phyloP scores from a whole-genome alignment of 1,140 invertebrate genomes.

The Aphelinus atriplicis region DNA sequence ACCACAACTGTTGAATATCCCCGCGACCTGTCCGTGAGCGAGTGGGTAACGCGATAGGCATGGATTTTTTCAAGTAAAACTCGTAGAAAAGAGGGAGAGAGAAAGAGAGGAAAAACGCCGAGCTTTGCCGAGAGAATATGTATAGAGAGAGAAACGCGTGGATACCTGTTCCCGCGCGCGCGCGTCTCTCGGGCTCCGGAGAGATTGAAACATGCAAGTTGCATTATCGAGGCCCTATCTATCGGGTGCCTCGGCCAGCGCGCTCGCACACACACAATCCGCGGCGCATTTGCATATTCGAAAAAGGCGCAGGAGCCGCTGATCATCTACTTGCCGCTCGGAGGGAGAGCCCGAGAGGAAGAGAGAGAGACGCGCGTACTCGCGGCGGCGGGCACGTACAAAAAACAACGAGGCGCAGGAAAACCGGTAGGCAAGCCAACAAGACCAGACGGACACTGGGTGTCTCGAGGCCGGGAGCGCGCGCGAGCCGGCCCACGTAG shows the following conservation, averaged over 20 bases:
- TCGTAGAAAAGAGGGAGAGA: too few species aligned
- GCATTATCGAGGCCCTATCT: slow-evolving; percentile 36
- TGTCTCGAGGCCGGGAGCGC: neutral
- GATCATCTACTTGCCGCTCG: slow-evolving; percentile 26
- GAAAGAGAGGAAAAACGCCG: too few species aligned
- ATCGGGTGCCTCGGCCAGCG: neutral
- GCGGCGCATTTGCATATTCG: slow-evolving; percentile 35
- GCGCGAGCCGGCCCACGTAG: neutral
- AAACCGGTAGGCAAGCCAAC: slow-evolving; percentile 28
- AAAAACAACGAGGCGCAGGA: neutral
- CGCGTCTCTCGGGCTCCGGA: neutral
- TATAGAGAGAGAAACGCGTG: too few species aligned
- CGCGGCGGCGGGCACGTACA: neutral
- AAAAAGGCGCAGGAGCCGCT: slow-evolving; percentile 8
- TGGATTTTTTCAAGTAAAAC: too few species aligned
- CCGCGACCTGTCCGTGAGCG: too few species aligned
- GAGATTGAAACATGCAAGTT: slow-evolving; percentile 41
- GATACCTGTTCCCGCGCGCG: slow-evolving; percentile 13
- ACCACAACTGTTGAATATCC: too few species aligned
- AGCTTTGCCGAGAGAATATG: too few species aligned
- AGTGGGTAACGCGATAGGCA: too few species aligned
- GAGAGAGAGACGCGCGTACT: too few species aligned
- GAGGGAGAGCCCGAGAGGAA: too few species aligned
- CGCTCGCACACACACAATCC: neutral
- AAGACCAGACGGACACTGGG: neutral